phyloP scores from a whole-genome alignment of 2,797 vertebrate genomes.

The Perodicticus potto region DNA sequence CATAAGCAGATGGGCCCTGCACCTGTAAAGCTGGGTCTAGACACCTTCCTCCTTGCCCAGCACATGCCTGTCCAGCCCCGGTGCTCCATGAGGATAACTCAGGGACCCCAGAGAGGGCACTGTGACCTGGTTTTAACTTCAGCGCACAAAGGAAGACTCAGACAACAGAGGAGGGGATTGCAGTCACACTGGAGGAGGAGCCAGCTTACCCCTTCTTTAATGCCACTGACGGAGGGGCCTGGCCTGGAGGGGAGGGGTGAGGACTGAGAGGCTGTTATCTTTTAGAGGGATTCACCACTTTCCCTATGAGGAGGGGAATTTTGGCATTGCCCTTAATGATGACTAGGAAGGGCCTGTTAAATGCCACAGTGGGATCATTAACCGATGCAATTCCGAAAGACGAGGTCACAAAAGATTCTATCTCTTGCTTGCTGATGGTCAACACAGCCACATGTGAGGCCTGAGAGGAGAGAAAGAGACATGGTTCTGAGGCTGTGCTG shows the following conservation, averaged over 20 bases:
- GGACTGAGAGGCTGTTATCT: not conserved
- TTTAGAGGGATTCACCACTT: slow-evolving; percentile 90
- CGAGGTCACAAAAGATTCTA: slow-evolving; percentile 84
- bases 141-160: not conserved
- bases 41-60: rapidly evolving
- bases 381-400: not conserved
- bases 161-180: not conserved
- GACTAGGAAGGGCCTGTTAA: slow-evolving; percentile 87
- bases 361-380: not conserved
- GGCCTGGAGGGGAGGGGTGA: not conserved
- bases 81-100: rapidly evolving
- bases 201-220: slow-evolving; percentile 61
- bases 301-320: slow-evolving; percentile 92
- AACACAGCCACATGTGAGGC: slow-evolving; percentile 91
- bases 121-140: too few species aligned
- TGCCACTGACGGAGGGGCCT: not conserved
- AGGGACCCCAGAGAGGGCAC: not conserved
- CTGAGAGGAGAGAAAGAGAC: slow-evolving; percentile 45
- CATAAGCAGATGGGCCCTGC: rapidly evolving
- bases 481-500: rapidly evolving
- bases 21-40: not conserved
- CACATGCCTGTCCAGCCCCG: rapidly evolving
- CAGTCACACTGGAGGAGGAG: not conserved
- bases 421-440: slow-evolving; percentile 89
- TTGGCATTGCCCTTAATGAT: slow-evolving; percentile 83